Percentiles rank a stretch among this genome's conserved stretches.
These are phyloP conservation scores for Perca fluviatilis DNA, from an alignment of 2,113 vertebrate species.

Conservation along the genomic window DNA sequence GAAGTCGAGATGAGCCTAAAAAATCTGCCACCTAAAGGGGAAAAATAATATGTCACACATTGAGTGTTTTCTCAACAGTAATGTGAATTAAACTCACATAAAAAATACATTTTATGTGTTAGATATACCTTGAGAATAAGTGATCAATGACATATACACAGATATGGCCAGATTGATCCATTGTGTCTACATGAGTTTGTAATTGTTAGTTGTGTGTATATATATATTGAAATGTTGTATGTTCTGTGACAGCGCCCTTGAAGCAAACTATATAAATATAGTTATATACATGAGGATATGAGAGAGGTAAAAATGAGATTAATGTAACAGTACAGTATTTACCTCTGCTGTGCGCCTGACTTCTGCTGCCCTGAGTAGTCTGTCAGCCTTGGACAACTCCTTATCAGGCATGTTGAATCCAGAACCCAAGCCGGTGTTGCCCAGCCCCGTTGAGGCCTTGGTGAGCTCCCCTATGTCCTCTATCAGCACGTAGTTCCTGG, in stretches of 20 bases:
- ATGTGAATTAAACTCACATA: not conserved
- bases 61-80: not conserved
- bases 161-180: not conserved
- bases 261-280: not conserved
- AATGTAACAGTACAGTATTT: conserved; percentile 52
- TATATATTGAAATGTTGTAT: not conserved
- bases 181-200: not conserved
- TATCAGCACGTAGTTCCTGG: conserved; percentile 95
- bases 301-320: not conserved
- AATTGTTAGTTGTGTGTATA: not conserved
- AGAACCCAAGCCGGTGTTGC: conserved; percentile 86
- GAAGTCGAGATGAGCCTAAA: conserved; percentile 88
- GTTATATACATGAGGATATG: not conserved
- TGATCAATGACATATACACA: not conserved
- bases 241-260: not conserved
- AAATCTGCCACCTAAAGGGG: conserved; percentile 84
- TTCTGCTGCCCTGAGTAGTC: conserved; percentile 91
- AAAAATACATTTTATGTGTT: not conserved
- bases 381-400: conserved; percentile 94
- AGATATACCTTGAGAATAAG: not conserved
- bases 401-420: conserved; percentile 96
- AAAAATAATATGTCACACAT: conserved; percentile 46
- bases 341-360: conserved; percentile 92
- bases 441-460: conserved; percentile 89
- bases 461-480: conserved; percentile 98